phyloP scores from a whole-genome alignment of 2,113 vertebrate genomes.

The Seriola aureovittata region DNA sequence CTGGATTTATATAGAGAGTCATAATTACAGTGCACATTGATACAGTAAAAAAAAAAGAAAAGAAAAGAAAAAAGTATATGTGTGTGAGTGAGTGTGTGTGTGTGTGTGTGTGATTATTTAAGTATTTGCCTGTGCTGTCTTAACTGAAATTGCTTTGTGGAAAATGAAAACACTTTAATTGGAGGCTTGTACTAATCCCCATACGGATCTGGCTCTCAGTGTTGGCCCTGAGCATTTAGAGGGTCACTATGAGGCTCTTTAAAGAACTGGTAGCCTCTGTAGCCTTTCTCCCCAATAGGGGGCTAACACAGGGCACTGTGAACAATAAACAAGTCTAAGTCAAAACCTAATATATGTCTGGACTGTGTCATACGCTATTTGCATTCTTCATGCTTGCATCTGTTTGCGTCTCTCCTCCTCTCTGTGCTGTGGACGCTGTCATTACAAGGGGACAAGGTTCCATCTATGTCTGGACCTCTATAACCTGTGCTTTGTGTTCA shows the following conservation, averaged over 20 bases:
- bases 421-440: no score
- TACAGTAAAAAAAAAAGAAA: constrained; percentile 58
- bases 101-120: constrained; percentile 65
- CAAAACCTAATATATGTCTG: no score
- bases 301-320: not conserved
- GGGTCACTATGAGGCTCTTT: constrained; percentile 17
- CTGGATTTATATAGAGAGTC: constrained; percentile 77
- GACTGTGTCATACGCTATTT: no score
- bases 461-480: no score
- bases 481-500: no score
- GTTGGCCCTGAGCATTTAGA: not conserved
- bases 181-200: constrained; percentile 68
- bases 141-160: constrained; percentile 71
- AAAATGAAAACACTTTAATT: constrained; percentile 77
- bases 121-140: constrained; percentile 69
- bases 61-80: constrained; percentile 11
- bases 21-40: constrained; percentile 79
- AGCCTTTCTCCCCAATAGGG: not conserved
- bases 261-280: not conserved
- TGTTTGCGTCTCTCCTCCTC: no score
- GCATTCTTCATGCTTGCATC: no score
- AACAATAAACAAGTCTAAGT: no score
- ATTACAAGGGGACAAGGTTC: no score
- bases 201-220: constrained; percentile 24
- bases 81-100: constrained; percentile 3